phyloP scores from a whole-genome alignment of 2,113 vertebrate genomes.

The Boleophthalmus pectinirostris region DNA sequence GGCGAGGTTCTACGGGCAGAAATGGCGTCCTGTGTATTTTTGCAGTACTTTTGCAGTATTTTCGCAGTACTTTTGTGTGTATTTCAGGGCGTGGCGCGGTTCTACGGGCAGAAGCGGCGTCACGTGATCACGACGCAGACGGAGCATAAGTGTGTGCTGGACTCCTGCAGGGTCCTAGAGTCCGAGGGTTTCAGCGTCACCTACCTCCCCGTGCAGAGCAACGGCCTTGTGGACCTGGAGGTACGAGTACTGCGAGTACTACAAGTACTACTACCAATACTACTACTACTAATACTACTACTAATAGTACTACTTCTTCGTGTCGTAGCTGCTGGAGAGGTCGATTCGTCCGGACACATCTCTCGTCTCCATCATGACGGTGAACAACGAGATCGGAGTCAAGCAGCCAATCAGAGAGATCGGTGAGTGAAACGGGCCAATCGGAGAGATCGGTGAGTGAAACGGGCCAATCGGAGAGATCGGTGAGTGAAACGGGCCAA shows the following conservation, averaged over 20 bases:
- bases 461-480: background rate
- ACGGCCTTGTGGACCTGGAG: conserved; percentile 89
- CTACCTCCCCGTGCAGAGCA: conserved; percentile 90
- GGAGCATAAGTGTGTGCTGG: conserved; percentile 96
- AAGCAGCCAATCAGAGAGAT: conserved; percentile 89
- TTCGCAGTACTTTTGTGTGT: background rate
- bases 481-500: too few species aligned
- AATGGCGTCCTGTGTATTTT: too few species aligned
- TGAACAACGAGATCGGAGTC: conserved; percentile 98
- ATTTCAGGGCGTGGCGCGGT: conserved; percentile 92
- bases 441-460: background rate
- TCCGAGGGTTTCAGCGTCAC: conserved; percentile 90
- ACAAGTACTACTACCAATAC: too few species aligned
- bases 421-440: conserved; percentile 71
- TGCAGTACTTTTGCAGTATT: too few species aligned
- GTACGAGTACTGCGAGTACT: conserved; percentile 52
- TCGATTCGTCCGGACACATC: conserved; percentile 87
- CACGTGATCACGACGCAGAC: conserved; percentile 95
- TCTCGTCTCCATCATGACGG: conserved; percentile 91
- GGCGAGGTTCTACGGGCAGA: too few species aligned
- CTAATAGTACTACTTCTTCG: too few species aligned
- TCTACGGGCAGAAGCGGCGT: conserved; percentile 90
- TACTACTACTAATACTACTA: too few species aligned
- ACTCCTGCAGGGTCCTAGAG: conserved; percentile 93
- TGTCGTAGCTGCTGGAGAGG: conserved; percentile 85